Conservation (phyloP, 2,888 invertebrate genomes). For the Drosophila hawaiiensis region DNA sequence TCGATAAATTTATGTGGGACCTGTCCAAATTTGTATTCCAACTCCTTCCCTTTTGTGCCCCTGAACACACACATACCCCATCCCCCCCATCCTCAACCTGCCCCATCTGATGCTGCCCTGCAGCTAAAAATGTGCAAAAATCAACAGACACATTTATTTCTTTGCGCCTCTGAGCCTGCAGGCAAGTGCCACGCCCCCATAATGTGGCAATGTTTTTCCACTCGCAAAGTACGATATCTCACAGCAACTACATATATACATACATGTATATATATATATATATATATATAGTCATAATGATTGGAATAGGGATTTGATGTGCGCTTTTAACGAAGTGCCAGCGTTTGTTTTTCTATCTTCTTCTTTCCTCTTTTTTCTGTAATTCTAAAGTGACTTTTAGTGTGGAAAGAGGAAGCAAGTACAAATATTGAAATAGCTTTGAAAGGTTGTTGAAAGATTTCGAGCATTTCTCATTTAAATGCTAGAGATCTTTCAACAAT, state of each 20-base stretch:
- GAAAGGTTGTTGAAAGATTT: conserved; percentile 14
- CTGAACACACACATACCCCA: not conserved
- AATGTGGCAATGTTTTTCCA: conserved; percentile 32
- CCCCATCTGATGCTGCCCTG: not conserved
- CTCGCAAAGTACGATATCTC: conserved; percentile 27
- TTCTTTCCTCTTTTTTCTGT: not conserved
- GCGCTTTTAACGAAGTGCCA: conserved; percentile 35
- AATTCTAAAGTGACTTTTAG: conserved; percentile 34
- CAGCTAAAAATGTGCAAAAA: conserved; percentile 54
- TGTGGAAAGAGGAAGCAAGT: conserved; percentile 4
- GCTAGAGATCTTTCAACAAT: not conserved
- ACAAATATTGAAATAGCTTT: conserved; percentile 27
- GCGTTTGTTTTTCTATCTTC: conserved; percentile 1
- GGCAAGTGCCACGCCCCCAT: conserved; percentile 31
- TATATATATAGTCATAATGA: conserved; percentile 37
- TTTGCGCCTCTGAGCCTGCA: conserved; percentile 41
- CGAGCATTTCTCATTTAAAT: not conserved
- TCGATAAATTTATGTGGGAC: conserved; percentile 61
- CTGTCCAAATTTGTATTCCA: conserved; percentile 39
- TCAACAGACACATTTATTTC: conserved; percentile 66
- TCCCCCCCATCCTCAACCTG: no score
- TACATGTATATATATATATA: not conserved
- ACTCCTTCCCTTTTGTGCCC: not conserved
- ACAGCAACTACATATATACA: conserved; percentile 6
- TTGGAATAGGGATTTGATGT: conserved; percentile 38